A percentile compares a stretch with the other conserved stretches of the same genome.
phyloP scores from a whole-genome alignment of 2,888 invertebrate genomes.

The Scaptomyza cyrtandrae region DNA sequence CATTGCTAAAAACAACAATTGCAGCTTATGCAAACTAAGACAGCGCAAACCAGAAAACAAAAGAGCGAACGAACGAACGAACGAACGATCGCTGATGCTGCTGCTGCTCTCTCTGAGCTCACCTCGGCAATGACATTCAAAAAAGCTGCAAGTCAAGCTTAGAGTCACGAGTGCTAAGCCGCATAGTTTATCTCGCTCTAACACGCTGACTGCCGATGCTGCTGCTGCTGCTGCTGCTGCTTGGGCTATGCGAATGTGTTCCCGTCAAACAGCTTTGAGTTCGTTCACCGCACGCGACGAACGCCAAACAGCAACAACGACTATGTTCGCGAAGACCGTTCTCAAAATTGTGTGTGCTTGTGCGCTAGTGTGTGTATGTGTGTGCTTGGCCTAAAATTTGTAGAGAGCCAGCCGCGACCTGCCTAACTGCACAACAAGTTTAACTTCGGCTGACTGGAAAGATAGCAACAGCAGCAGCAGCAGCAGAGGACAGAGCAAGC shows the following conservation, averaged over 20 bases:
- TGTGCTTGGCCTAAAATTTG: slow-evolving; percentile 70
- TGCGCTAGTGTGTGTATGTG: slow-evolving; percentile 12
- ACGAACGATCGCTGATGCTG: slow-evolving; percentile 5
- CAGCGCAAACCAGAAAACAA: slow-evolving; percentile 25
- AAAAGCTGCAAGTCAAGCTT: slow-evolving; percentile 76
- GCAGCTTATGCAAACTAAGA: slow-evolving; percentile 68
- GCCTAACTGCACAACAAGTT: slow-evolving; percentile 76
- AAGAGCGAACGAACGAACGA: slow-evolving; percentile 24
- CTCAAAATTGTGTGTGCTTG: slow-evolving; percentile 8
- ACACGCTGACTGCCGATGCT: not conserved
- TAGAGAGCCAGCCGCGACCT: slow-evolving; percentile 62
- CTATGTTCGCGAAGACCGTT: slow-evolving; percentile 23
- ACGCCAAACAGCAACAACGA: slow-evolving; percentile 16
- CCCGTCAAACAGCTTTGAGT: slow-evolving; percentile 84
- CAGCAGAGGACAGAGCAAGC: not conserved
- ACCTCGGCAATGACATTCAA: slow-evolving; percentile 76
- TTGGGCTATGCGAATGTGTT: slow-evolving; percentile 60
- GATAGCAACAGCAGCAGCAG: not conserved
- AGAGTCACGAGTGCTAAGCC: slow-evolving; percentile 36
- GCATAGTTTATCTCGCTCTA: slow-evolving; percentile 17
- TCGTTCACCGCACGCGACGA: slow-evolving; percentile 82
- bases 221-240: not conserved
- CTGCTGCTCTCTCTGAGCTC: slow-evolving; percentile 24
- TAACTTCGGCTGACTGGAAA: slow-evolving; percentile 5
- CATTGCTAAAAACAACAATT: slow-evolving; percentile 16